These are phyloP conservation scores for Aphelenchoides fujianensis DNA, from an alignment of 1,140 invertebrate genomes.

Conservation along the genomic window DNA sequence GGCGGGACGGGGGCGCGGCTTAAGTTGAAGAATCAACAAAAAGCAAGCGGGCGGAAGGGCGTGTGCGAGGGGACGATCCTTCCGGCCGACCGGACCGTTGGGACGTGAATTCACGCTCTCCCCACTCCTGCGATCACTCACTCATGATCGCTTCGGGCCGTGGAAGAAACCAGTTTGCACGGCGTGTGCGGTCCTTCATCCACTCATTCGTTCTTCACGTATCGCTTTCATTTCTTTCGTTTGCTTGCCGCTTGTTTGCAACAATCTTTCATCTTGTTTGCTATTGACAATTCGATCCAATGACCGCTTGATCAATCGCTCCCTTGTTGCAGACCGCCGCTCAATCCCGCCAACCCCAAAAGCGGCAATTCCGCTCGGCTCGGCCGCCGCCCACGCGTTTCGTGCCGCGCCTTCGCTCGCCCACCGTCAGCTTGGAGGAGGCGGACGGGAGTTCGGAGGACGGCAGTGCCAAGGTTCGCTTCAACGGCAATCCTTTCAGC, in stretches of 20 bases:
- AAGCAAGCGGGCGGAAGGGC: too few relatives aligned
- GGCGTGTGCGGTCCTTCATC: not conserved
- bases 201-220: not conserved
- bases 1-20: too few relatives aligned
- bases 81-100: not conserved
- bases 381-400: not conserved
- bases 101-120: not conserved
- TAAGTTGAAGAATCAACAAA: conserved; percentile 1
- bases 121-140: not conserved
- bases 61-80: too few relatives aligned
- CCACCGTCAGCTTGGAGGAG: not conserved
- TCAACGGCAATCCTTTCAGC: not conserved
- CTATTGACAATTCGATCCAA: too few relatives aligned
- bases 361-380: not conserved
- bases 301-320: too few relatives aligned
- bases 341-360: not conserved
- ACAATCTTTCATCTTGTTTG: too few relatives aligned
- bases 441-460: too few relatives aligned
- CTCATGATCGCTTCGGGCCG: not conserved
- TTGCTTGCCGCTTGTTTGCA: too few relatives aligned
- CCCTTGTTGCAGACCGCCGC: too few relatives aligned
- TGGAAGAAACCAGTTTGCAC: too few relatives aligned
- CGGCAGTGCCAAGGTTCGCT: not conserved
- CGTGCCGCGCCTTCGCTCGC: not conserved
- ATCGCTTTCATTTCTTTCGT: not conserved